A percentile compares a stretch with the other conserved stretches of the same genome.
Evolutionary conservation across 1,140 invertebrate genomes (phyloP).

Genomic region (Hylaeus volcanicus): DNA sequence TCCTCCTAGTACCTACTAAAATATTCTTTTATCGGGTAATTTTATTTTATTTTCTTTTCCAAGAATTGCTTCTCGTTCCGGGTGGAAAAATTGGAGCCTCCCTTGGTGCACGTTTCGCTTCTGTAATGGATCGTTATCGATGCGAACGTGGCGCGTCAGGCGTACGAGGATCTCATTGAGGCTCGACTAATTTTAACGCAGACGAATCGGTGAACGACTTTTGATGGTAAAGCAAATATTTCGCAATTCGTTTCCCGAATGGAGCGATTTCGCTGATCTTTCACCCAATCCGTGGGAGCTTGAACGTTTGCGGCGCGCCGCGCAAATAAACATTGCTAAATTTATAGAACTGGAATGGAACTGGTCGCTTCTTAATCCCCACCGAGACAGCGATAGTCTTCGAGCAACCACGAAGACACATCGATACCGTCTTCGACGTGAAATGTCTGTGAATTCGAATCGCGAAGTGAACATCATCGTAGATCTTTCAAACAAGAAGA

Average conservation of each 20-base stretch:
- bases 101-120: neutral
- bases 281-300: neutral
- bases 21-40: no score
- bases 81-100: no score
- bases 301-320: slow-evolving; percentile 29
- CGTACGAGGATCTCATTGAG: neutral
- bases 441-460: neutral
- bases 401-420: slow-evolving; percentile 6
- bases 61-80: no score
- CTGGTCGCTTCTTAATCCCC: slow-evolving; percentile 25
- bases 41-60: no score
- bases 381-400: slow-evolving; percentile 12
- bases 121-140: neutral
- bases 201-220: neutral
- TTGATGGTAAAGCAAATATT: neutral
- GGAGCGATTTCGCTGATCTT: neutral
- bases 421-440: neutral
- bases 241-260: neutral
- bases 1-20: no score
- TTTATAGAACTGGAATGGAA: slow-evolving; percentile 59
- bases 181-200: neutral
- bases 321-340: slow-evolving; percentile 62
- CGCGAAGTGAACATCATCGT: neutral
- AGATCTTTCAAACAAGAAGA: neutral
- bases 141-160: no score